Percentiles rank a stretch among this genome's conserved stretches.
Evolutionary conservation across 2,797 vertebrate species (phyloP).

Genomic region (Sciurus vulgaris): DNA sequence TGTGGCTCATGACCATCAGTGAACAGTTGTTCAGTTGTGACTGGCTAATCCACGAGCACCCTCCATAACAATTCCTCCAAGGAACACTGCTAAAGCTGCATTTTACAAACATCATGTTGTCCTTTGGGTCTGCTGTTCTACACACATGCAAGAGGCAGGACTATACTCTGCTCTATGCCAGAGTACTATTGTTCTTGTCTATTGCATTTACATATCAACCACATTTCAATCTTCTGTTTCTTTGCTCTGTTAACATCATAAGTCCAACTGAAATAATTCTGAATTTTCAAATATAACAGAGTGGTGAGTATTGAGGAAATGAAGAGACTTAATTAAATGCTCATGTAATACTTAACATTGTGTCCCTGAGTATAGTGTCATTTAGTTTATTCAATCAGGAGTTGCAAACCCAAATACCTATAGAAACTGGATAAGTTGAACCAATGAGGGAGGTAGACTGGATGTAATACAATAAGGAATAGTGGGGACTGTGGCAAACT

Average conservation of each 20-base stretch:
- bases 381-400: not conserved
- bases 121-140: not conserved
- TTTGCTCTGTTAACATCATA: not conserved
- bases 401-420: not conserved
- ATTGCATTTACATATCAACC: not conserved
- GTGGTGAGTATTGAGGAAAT: not conserved
- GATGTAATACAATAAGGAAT: fast-evolving
- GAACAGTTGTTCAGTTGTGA: no score
- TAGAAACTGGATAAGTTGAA: not conserved
- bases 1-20: not conserved
- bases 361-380: not conserved
- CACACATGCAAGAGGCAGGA: fast-evolving
- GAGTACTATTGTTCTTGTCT: not conserved
- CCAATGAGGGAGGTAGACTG: not conserved
- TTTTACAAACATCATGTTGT: not conserved
- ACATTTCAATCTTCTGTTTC: not conserved
- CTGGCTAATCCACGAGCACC: not conserved
- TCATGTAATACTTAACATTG: not conserved
- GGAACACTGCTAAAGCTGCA: not conserved
- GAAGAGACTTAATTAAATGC: not conserved
- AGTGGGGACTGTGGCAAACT: no score
- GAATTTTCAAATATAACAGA: not conserved
- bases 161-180: fast-evolving
- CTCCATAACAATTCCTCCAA: not conserved
- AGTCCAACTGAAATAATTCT: not conserved